Evolutionary conservation across 2,888 invertebrate species (phyloP).

Genomic region (Mechanitis messenoides): DNA sequence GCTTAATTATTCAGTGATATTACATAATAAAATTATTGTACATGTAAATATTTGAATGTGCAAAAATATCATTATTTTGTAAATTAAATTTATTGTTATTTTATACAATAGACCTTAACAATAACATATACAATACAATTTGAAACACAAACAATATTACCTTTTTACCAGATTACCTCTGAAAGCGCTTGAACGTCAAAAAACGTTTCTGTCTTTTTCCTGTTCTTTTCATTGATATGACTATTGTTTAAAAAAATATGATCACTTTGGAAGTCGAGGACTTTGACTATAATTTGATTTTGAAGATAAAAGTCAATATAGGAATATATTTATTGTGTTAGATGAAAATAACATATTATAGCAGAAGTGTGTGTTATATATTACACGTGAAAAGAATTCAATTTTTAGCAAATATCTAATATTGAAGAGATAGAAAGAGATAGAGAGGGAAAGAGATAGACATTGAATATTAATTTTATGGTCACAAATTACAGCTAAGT

Average conservation of each 20-base stretch:
- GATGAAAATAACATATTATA: too few relatives aligned
- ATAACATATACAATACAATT: neutral
- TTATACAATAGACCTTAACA: too few relatives aligned
- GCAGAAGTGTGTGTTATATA: neutral
- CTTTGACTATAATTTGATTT: slow-evolving; percentile 4
- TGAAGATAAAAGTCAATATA: neutral
- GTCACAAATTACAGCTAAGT: neutral
- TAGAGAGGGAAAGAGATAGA: neutral
- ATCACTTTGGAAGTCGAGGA: neutral
- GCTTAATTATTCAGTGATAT: too few relatives aligned
- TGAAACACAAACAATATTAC: neutral
- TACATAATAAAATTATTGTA: too few relatives aligned
- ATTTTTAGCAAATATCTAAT: too few relatives aligned
- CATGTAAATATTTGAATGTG: too few relatives aligned
- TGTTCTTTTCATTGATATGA: slow-evolving; percentile 2
- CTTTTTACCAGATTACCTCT: too few relatives aligned
- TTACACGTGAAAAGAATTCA: neutral
- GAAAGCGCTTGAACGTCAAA: neutral
- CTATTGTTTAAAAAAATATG: neutral
- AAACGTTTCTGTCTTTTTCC: slow-evolving; percentile 4
- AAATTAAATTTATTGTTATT: too few relatives aligned
- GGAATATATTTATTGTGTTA: neutral
- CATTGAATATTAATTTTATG: slow-evolving; percentile 1
- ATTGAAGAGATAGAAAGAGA: too few relatives aligned
- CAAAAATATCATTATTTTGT: too few relatives aligned